Evolutionary conservation across 2,888 invertebrate species (phyloP).

Genomic region (Cephus nigrinus): DNA sequence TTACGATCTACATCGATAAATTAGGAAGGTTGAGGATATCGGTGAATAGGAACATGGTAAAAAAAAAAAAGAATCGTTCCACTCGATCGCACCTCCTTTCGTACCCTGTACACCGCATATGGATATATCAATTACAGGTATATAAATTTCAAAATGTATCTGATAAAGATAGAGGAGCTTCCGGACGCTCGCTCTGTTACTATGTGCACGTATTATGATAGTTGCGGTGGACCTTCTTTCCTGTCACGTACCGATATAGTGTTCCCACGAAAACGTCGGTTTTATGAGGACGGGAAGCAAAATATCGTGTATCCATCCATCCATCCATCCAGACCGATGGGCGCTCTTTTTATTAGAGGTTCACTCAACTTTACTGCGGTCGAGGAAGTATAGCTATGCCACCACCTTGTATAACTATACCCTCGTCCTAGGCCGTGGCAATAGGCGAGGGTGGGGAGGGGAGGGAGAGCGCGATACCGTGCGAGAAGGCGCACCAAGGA

Average conservation of each 20-base stretch:
- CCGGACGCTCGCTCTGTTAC: background rate
- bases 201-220: slow-evolving; percentile 51
- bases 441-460: background rate
- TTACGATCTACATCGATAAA: background rate
- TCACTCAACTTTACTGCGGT: slow-evolving; percentile 10
- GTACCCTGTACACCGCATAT: background rate
- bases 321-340: slow-evolving; percentile 24
- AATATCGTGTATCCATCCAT: slow-evolving; percentile 57
- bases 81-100: background rate
- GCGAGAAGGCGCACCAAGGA: background rate
- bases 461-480: background rate
- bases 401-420: background rate
- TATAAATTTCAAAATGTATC: background rate
- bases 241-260: slow-evolving; percentile 48
- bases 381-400: background rate
- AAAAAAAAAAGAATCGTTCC: background rate
- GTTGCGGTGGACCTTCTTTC: slow-evolving; percentile 53
- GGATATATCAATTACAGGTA: background rate
- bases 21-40: background rate
- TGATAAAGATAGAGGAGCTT: background rate
- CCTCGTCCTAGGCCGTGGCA: background rate
- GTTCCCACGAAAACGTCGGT: slow-evolving; percentile 56
- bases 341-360: slow-evolving; percentile 25
- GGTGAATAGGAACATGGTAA: background rate
- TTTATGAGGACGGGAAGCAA: slow-evolving; percentile 57